A percentile compares a stretch with the other conserved stretches of the same genome.
These are phyloP conservation scores for Bellardia pandia DNA, from an alignment of 2,888 invertebrate species.

Conservation along the genomic window DNA sequence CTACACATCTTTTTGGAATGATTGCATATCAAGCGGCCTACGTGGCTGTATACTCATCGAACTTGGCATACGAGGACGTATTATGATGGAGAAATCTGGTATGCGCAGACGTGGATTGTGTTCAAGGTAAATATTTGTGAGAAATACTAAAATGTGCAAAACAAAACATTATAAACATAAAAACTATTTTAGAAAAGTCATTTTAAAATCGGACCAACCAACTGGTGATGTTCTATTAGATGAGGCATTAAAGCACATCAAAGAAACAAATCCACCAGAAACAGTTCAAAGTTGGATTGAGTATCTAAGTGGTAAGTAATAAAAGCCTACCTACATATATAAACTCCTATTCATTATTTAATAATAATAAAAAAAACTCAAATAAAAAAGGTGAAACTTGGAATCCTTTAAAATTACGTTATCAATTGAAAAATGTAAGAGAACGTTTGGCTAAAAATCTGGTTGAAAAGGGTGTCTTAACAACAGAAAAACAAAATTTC, in stretches of 20 bases:
- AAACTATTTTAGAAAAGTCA: conserved; percentile 87
- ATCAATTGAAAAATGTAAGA: conserved; percentile 99
- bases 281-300: conserved; percentile 99
- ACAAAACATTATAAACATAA: conserved; percentile 6
- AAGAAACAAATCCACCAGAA: conserved; percentile 98
- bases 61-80: conserved; percentile 95
- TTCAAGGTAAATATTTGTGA: conserved; percentile 86
- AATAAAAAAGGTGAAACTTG: conserved; percentile 94
- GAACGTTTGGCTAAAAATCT: conserved; percentile 99
- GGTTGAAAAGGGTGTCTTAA: conserved; percentile 99
- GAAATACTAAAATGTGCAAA: conserved; percentile 1
- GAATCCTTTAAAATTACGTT: conserved; percentile 99
- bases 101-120: conserved; percentile 97
- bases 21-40: conserved; percentile 99
- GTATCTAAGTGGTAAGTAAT: conserved; percentile 95
- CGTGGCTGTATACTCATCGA: conserved; percentile 99
- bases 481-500: conserved; percentile 99
- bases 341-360: background rate
- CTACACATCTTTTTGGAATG: conserved; percentile 99
- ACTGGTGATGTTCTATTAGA: conserved; percentile 98
- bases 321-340: background rate
- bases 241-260: conserved; percentile 98
- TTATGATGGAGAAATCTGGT: conserved; percentile 98
- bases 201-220: conserved; percentile 94
- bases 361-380: background rate